These are phyloP conservation scores for Strongylocentrotus purpuratus DNA, from an alignment of 35 echinoderm and acorn worm genomes.

Conservation along the genomic window DNA sequence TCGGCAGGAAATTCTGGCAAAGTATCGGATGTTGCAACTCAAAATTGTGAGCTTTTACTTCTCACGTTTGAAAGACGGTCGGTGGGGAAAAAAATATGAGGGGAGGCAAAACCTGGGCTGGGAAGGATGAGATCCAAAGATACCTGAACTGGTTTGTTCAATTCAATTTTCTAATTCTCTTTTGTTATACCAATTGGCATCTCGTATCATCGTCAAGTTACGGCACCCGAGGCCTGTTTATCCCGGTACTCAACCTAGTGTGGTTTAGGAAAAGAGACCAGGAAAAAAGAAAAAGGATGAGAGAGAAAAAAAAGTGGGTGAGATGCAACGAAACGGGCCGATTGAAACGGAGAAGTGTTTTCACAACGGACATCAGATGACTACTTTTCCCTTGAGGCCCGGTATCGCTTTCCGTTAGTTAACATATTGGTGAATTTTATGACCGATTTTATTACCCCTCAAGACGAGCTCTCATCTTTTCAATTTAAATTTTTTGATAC, in stretches of 20 bases:
- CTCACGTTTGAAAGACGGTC: neutral
- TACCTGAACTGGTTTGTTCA: constrained; percentile 53
- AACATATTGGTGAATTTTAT: constrained; percentile 57
- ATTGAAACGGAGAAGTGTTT: constrained; percentile 53
- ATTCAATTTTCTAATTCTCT: constrained; percentile 56
- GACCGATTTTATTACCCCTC: constrained; percentile 49
- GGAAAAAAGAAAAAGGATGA: neutral
- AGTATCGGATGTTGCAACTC: constrained; percentile 24
- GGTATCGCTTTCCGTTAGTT: constrained; percentile 51
- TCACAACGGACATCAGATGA: constrained; percentile 53
- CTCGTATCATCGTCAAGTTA: constrained; percentile 39
- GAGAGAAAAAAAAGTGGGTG: constrained; percentile 7
- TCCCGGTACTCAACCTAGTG: constrained; percentile 31
- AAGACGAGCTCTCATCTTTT: constrained; percentile 43
- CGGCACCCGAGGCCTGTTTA: constrained; percentile 45
- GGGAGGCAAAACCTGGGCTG: constrained; percentile 9
- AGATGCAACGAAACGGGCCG: constrained; percentile 34
- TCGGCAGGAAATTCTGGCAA: neutral
- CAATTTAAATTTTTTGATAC: constrained; percentile 45
- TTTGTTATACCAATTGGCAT: constrained; percentile 51
- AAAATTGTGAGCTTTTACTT: constrained; percentile 27
- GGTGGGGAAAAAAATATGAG: neutral
- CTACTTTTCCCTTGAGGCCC: constrained; percentile 22
- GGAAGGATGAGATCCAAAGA: constrained; percentile 1
- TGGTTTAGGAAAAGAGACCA: constrained; percentile 13